Conservation (phyloP, 2,113 vertebrate species). For the Reinhardtius hippoglossoides region DNA sequence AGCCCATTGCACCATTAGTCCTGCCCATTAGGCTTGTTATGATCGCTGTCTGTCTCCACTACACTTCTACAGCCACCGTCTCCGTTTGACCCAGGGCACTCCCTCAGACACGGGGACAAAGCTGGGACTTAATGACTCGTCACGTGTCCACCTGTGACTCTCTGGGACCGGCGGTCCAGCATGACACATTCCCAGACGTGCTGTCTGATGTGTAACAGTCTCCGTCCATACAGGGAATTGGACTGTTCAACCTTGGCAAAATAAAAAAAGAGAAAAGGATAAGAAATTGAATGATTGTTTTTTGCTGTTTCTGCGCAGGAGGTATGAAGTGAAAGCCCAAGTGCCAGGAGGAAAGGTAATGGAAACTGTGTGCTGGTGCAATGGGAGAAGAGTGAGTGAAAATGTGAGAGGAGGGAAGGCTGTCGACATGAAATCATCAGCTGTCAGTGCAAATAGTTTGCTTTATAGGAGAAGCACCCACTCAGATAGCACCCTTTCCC, state of each 20-base stretch:
- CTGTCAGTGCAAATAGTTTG: constrained; percentile 39
- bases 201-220: constrained; percentile 68
- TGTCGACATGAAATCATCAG: constrained; percentile 42
- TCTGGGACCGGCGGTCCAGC: constrained; percentile 21
- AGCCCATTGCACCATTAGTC: constrained; percentile 81
- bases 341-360: constrained; percentile 36
- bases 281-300: constrained; percentile 42
- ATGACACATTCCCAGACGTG: constrained; percentile 47
- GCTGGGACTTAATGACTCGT: constrained; percentile 74
- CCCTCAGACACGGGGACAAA: constrained; percentile 54
- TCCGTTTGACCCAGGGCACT: constrained; percentile 78
- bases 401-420: constrained; percentile 4
- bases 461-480: constrained; percentile 9
- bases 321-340: constrained; percentile 33
- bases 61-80: constrained; percentile 65
- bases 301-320: constrained; percentile 33
- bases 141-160: constrained; percentile 70
- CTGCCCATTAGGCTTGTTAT: constrained; percentile 80
- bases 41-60: constrained; percentile 76
- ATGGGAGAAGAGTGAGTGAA: constrained; percentile 25
- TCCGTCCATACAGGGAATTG: constrained; percentile 59
- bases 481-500: not conserved
- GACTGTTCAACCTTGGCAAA: constrained; percentile 51
- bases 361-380: constrained; percentile 21
- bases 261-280: constrained; percentile 4